A percentile compares a stretch with the other conserved stretches of the same genome.
Evolutionary conservation across 2,113 vertebrate genomes (phyloP).

Genomic region (Ahaetulla prasina): DNA sequence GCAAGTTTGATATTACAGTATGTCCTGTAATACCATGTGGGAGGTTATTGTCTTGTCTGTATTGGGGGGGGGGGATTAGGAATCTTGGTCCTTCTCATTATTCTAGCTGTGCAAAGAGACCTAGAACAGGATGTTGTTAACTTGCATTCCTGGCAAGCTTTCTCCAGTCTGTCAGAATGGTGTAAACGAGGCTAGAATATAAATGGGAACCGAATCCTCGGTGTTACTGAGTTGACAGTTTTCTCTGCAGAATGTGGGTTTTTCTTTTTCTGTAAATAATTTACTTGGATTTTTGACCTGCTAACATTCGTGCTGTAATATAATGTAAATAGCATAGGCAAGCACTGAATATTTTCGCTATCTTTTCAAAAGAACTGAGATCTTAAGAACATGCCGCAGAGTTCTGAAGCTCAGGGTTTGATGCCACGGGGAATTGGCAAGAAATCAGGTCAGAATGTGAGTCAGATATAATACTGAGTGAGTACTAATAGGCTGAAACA

Average conservation of each 20-base stretch:
- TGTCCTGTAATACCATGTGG: neutral
- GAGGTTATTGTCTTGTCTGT: no score
- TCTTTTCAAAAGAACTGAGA: conserved; percentile 22
- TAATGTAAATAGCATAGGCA: conserved; percentile 16
- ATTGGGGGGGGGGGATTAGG: no score
- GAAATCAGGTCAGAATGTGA: conserved; percentile 61
- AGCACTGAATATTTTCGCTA: conserved; percentile 18
- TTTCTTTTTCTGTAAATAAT: conserved; percentile 27
- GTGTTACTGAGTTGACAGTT: conserved; percentile 19
- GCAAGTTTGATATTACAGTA: neutral
- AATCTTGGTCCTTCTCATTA: neutral
- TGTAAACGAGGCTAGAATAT: neutral
- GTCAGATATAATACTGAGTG: conserved; percentile 64
- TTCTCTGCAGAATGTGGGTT: conserved; percentile 17
- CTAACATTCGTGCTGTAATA: conserved; percentile 48
- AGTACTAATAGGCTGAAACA: conserved; percentile 59
- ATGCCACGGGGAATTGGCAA: conserved; percentile 60
- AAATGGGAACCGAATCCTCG: conserved; percentile 11
- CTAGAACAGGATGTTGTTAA: neutral
- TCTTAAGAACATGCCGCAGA: conserved; percentile 18
- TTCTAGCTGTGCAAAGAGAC: neutral
- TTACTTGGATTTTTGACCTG: conserved; percentile 35
- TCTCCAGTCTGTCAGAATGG: neutral
- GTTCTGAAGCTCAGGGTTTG: conserved; percentile 48
- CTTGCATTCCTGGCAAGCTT: neutral